Percentiles rank a stretch among this genome's conserved stretches.
phyloP scores from a whole-genome alignment of 2,113 vertebrate genomes.

The Triplophysa tibetana region DNA sequence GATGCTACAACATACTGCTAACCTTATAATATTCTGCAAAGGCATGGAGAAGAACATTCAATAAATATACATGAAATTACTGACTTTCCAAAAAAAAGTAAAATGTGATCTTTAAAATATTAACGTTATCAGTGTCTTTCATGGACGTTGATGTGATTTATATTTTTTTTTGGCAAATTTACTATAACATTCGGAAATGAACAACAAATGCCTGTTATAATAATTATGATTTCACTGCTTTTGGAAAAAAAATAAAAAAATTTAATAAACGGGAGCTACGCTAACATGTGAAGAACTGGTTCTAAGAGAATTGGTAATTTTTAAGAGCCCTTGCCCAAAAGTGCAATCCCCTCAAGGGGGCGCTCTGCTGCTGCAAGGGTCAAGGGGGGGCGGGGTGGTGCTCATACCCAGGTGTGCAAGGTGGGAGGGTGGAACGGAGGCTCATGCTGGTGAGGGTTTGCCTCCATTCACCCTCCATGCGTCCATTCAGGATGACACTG shows the following conservation, averaged over 20 bases:
- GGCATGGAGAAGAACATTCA: constrained; percentile 12
- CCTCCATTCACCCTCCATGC: constrained; percentile 71
- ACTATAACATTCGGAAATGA: neutral
- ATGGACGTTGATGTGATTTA: neutral
- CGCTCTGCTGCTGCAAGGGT: constrained; percentile 44
- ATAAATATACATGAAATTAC: neutral
- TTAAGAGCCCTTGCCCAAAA: constrained; percentile 46
- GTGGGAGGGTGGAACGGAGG: constrained; percentile 73
- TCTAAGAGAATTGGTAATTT: neutral
- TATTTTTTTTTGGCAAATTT: constrained; percentile 1
- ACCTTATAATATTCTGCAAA: neutral
- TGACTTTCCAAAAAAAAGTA: neutral
- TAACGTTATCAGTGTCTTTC: neutral
- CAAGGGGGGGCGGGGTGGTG: constrained; percentile 70
- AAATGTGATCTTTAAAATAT: constrained; percentile 18
- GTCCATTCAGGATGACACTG: constrained; percentile 71
- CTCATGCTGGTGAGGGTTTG: constrained; percentile 79
- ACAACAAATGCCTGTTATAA: neutral
- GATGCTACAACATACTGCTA: neutral
- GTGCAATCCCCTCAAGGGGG: constrained; percentile 47
- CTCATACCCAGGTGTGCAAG: constrained; percentile 81
- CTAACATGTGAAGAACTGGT: constrained; percentile 35
- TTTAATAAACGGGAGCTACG: neutral
- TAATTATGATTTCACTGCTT: constrained; percentile 1
- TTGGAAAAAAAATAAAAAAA: constrained; percentile 3